These are phyloP conservation scores for Pyralis farinalis DNA, from an alignment of 2,888 invertebrate species.

Conservation along the genomic window DNA sequence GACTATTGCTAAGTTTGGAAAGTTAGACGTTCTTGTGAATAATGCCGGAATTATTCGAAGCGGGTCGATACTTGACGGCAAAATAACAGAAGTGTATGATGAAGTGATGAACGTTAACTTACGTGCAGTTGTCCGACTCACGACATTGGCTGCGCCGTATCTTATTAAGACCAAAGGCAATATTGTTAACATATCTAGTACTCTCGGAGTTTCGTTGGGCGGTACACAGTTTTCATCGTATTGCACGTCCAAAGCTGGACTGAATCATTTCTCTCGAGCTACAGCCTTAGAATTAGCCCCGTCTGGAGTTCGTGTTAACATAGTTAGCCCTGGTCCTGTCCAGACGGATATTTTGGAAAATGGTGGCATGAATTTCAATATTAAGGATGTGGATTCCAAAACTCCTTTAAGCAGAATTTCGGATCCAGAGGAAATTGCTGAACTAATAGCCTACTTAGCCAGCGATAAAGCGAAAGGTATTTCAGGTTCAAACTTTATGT, in stretches of 20 bases:
- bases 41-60: conserved; percentile 21
- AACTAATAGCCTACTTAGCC: conserved; percentile 21
- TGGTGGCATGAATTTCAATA: no score
- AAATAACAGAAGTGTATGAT: conserved; percentile 21
- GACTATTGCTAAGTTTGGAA: conserved; percentile 15
- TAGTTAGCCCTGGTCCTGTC: no score
- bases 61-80: conserved; percentile 13
- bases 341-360: no score
- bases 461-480: conserved; percentile 25
- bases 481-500: conserved; percentile 1
- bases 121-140: conserved; percentile 17
- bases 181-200: conserved; percentile 86
- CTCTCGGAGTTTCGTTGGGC: no score
- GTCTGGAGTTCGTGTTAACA: no score
- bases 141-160: conserved; percentile 18
- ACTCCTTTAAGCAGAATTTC: conserved; percentile 6
- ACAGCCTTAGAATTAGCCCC: no score
- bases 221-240: no score
- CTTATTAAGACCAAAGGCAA: conserved; percentile 58
- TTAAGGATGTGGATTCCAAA: no score
- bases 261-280: no score
- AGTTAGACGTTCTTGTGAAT: conserved; percentile 28
- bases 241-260: no score
- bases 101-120: conserved; percentile 21
- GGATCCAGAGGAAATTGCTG: conserved; percentile 25